Percentiles rank a stretch among this genome's conserved stretches.
These are phyloP conservation scores for Sapayoa aenigma DNA, from an alignment of 2,113 vertebrate genomes.

Conservation along the genomic window DNA sequence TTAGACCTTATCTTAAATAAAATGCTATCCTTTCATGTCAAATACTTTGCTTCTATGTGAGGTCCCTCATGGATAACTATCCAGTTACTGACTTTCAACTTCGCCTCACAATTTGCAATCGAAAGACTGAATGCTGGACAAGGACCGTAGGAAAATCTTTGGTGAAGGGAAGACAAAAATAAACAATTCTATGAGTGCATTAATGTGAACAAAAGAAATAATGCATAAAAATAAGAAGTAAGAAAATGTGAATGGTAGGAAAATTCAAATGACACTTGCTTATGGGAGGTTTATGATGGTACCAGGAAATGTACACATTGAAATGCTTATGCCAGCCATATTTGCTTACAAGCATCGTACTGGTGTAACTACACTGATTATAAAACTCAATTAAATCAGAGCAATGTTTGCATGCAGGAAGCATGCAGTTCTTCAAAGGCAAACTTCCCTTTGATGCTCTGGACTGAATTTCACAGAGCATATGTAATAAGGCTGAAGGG, in stretches of 20 bases:
- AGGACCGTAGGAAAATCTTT: neutral
- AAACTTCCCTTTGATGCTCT: constrained; percentile 21
- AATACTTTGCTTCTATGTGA: neutral
- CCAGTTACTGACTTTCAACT: neutral
- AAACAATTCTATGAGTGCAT: neutral
- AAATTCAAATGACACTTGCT: neutral
- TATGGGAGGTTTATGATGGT: neutral
- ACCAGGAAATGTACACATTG: neutral
- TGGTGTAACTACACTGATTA: constrained; percentile 3
- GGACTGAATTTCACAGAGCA: constrained; percentile 25
- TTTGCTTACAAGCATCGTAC: neutral
- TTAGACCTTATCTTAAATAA: constrained; percentile 18
- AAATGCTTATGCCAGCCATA: neutral
- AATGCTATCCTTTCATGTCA: constrained; percentile 28
- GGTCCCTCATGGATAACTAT: neutral
- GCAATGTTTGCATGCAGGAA: constrained; percentile 13
- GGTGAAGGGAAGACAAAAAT: neutral
- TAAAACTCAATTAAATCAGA: constrained; percentile 45
- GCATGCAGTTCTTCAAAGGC: constrained; percentile 26
- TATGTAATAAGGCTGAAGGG: constrained; percentile 16
- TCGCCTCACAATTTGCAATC: neutral
- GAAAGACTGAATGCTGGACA: neutral
- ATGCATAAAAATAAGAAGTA: neutral
- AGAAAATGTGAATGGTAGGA: neutral
- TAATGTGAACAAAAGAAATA: neutral